A percentile compares a stretch with the other conserved stretches of the same genome.
phyloP scores from a whole-genome alignment of 2,888 invertebrate species.

The Adelphocoris suturalis region DNA sequence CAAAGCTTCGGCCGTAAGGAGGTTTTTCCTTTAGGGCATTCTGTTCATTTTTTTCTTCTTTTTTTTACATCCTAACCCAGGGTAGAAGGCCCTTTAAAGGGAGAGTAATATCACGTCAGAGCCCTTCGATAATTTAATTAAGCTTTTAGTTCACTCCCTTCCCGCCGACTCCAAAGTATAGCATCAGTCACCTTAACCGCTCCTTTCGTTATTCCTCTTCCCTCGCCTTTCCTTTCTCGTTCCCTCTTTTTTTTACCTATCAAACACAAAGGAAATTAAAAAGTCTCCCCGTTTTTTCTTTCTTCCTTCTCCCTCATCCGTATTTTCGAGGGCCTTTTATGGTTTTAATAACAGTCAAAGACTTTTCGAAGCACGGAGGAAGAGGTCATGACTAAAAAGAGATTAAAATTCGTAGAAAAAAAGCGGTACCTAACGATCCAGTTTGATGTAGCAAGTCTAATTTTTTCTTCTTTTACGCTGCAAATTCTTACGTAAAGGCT shows the following conservation, averaged over 20 bases:
- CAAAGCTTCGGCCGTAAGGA: constrained; percentile 63
- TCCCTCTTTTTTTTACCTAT: constrained; percentile 57
- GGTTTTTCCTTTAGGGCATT: constrained; percentile 50
- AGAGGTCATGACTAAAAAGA: constrained; percentile 61
- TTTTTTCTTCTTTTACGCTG: too few relatives aligned
- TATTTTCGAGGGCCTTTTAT: constrained; percentile 70
- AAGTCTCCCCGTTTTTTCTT: constrained; percentile 61
- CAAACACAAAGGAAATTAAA: constrained; percentile 74
- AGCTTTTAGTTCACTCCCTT: constrained; percentile 71
- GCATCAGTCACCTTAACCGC: constrained; percentile 71
- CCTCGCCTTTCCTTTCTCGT: neutral
- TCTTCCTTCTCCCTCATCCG: neutral
- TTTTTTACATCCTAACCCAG: constrained; percentile 55
- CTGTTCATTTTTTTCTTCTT: constrained; percentile 61
- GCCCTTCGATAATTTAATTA: constrained; percentile 73
- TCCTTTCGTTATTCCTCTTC: constrained; percentile 41
- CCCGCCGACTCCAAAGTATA: constrained; percentile 15
- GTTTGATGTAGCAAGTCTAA: neutral
- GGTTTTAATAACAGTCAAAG: constrained; percentile 74
- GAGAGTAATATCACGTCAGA: constrained; percentile 72
- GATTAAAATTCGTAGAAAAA: constrained; percentile 47
- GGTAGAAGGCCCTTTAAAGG: constrained; percentile 57
- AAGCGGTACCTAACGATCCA: constrained; percentile 45
- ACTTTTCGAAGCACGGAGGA: constrained; percentile 30
- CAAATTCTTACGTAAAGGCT: too few relatives aligned